Percentiles rank a stretch among this genome's conserved stretches.
Conservation (phyloP, 2,888 invertebrate species). For the Pemphredon lugubris region DNA sequence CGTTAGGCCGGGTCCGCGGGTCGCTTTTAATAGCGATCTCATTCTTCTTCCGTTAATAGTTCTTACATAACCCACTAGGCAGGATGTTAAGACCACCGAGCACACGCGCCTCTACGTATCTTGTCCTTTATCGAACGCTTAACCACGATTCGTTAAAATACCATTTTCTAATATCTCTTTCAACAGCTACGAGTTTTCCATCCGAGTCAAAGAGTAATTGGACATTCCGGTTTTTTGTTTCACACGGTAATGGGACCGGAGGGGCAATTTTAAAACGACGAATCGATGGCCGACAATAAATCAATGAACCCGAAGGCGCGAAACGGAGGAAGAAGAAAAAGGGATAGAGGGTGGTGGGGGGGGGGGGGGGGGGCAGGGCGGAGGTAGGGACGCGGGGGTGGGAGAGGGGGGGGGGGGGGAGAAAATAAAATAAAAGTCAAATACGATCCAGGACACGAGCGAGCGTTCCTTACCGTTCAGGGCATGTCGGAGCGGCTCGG, state of each 20-base stretch:
- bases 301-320: slow-evolving; percentile 72
- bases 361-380: no score
- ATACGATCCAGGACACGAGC: slow-evolving; percentile 40
- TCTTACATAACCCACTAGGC: slow-evolving; percentile 33
- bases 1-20: slow-evolving; percentile 33
- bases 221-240: slow-evolving; percentile 2
- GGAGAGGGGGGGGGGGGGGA: no score
- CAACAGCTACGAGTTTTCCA: neutral
- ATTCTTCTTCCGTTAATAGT: slow-evolving; percentile 52
- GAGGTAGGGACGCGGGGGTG: no score
- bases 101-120: neutral
- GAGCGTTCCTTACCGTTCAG: slow-evolving; percentile 59
- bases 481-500: slow-evolving; percentile 71
- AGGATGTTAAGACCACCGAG: slow-evolving; percentile 24
- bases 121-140: neutral
- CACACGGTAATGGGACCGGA: neutral
- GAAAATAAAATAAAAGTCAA: slow-evolving; percentile 44
- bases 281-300: slow-evolving; percentile 72
- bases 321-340: slow-evolving; percentile 48
- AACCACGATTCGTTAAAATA: no score
- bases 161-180: neutral
- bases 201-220: neutral
- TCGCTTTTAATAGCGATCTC: slow-evolving; percentile 53
- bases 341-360: no score
- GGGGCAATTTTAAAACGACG: slow-evolving; percentile 43